phyloP scores from a whole-genome alignment of 2,113 vertebrate species.

The Dipodomys stephensi region DNA sequence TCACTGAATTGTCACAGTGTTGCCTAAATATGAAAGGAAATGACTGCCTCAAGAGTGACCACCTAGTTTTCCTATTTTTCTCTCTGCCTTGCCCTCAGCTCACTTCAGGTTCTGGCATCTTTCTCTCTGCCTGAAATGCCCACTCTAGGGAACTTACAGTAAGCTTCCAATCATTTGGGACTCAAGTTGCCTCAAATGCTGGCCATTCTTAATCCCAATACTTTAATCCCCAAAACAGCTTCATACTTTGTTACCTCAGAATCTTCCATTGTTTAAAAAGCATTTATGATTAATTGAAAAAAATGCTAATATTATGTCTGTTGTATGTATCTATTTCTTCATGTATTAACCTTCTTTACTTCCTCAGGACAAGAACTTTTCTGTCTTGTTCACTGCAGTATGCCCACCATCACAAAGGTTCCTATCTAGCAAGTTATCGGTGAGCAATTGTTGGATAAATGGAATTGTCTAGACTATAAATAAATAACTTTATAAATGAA shows the following conservation, averaged over 20 bases:
- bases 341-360: not conserved
- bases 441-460: not conserved
- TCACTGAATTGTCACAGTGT: not conserved
- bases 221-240: not conserved
- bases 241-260: not conserved
- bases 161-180: not conserved
- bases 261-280: not conserved
- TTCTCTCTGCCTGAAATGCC: not conserved
- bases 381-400: not conserved
- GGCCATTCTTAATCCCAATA: not conserved
- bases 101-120: too few species aligned
- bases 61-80: not conserved
- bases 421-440: not conserved
- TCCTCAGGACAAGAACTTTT: not conserved
- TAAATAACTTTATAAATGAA: not conserved
- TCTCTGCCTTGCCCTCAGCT: not conserved
- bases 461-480: not conserved
- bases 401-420: not conserved
- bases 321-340: not conserved
- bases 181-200: not conserved
- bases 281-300: not conserved
- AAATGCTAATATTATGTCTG: not conserved
- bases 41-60: not conserved
- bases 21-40: not conserved
- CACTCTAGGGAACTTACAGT: not conserved